Base-by-base conservation (phyloP, 2,113 vertebrate genomes). In the Datnioides undecimradiatus region DNA sequence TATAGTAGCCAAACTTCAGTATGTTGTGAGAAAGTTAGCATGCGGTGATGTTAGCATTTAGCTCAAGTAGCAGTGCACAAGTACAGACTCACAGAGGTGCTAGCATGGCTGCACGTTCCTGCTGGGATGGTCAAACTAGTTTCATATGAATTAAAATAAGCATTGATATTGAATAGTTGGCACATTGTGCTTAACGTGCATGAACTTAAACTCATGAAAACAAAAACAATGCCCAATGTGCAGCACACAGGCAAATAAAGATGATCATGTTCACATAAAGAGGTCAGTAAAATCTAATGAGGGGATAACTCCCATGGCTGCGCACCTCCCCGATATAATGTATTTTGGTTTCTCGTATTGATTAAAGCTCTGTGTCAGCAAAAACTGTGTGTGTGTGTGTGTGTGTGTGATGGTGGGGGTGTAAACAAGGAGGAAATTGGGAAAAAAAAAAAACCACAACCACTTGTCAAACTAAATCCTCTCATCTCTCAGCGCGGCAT, bases 371-470 rank as follows among this genome's bases (percentile, higher is more conserved):
- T 72, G 64, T 25, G 67, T 76, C 75, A 72, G 65, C 48, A 43
- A 14, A 64, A 58, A 29, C n/a, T 48, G 9, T 17, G 43, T 7
- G 21, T 6, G 25, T 34, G n/a, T 49, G 19, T 41, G 29, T 21
- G 36, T 7, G 21, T 6, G 25, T 34, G n/a, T 49, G 19, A 33
- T n/a, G 17, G 36, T 5, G 33, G 17, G 38, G n/a, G 46, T 60
- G 46, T 87, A 74, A 69, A 84, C 65, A 72, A 65, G 81, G 13
- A 52, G 19, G 11, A 62, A 34, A 78, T 41, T 59, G 8, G n/a
- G n/a, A n/a, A n/a, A n/a, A n/a, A n/a, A n/a, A n/a, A n/a, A 71
- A 43, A 70, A 68, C 73, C 33, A 43, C 38, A 17, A 54, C 29
- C 36, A 29, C 77, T 62, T 69, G 80, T 88, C 73, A 71, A 60